Conservation (phyloP, 1,140 invertebrate genomes). For the Meteorus sp. region DNA sequence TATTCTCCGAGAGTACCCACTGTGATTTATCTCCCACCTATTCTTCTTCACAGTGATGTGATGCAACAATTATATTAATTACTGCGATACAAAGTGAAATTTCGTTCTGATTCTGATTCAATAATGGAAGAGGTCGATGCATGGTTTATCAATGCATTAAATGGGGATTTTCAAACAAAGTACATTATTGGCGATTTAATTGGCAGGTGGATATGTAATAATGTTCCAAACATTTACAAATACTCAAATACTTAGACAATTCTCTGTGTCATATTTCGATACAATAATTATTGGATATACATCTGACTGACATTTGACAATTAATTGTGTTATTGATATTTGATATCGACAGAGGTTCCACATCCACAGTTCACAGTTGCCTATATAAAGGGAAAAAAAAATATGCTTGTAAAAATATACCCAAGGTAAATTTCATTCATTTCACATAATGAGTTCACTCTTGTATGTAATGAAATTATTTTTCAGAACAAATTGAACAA, state of each 20-base stretch:
- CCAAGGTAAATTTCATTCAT: constrained; percentile 32
- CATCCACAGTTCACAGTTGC: constrained; percentile 43
- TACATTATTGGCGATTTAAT: constrained; percentile 43
- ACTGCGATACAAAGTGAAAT: not conserved
- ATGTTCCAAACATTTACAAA: not conserved
- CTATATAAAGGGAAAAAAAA: constrained; percentile 39
- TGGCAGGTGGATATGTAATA: constrained; percentile 37
- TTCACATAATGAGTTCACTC: not conserved
- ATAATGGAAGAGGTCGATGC: not conserved
- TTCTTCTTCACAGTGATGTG: too few species aligned
- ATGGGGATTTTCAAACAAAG: constrained; percentile 31
- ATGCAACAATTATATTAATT: too few species aligned
- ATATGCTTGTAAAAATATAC: constrained; percentile 46
- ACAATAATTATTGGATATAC: not conserved
- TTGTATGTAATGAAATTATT: not conserved
- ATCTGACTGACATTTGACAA: not conserved
- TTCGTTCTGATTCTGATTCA: not conserved
- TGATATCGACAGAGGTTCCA: constrained; percentile 38
- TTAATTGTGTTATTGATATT: constrained; percentile 9
- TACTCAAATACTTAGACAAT: too few species aligned
- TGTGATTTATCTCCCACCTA: too few species aligned
- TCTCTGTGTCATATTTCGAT: not conserved
- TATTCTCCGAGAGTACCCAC: too few species aligned
- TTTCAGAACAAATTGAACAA: constrained; percentile 40
- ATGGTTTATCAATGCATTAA: constrained; percentile 26